A percentile compares a stretch with the other conserved stretches of the same genome.
Evolutionary conservation across 1,140 invertebrate species (phyloP).

Genomic region (Holcopasites calliopsidis): DNA sequence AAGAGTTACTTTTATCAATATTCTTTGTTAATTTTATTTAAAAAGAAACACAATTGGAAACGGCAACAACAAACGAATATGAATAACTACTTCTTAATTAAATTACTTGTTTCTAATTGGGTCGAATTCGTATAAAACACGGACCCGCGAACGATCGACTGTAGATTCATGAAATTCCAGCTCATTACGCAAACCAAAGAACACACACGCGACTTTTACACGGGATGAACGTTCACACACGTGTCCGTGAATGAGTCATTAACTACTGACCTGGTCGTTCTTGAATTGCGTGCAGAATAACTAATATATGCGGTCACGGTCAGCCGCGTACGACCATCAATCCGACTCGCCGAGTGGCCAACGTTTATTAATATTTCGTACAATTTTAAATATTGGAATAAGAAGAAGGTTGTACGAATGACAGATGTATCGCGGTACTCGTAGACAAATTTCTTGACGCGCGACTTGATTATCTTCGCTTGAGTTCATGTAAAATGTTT

Average conservation of each 20-base stretch:
- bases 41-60: too few species aligned
- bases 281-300: conserved; percentile 28
- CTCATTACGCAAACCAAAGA: conserved; percentile 37
- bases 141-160: not conserved
- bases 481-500: too few species aligned
- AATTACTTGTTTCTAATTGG: not conserved
- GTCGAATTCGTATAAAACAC: not conserved
- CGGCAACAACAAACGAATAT: too few species aligned
- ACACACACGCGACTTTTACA: conserved; percentile 11
- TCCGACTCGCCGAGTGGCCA: not conserved
- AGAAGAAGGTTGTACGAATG: too few species aligned
- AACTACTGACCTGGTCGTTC: conserved; percentile 46
- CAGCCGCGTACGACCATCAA: conserved; percentile 22
- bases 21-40: too few species aligned
- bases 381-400: too few species aligned
- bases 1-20: too few species aligned
- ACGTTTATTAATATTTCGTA: not conserved
- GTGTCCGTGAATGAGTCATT: conserved; percentile 54
- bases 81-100: not conserved
- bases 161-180: conserved; percentile 33
- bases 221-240: not conserved
- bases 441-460: not conserved
- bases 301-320: conserved; percentile 25
- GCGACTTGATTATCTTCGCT: not conserved
- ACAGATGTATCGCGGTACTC: too few species aligned